phyloP scores from a whole-genome alignment of 2,797 vertebrate genomes.

The Hydrolagus colliei region DNA sequence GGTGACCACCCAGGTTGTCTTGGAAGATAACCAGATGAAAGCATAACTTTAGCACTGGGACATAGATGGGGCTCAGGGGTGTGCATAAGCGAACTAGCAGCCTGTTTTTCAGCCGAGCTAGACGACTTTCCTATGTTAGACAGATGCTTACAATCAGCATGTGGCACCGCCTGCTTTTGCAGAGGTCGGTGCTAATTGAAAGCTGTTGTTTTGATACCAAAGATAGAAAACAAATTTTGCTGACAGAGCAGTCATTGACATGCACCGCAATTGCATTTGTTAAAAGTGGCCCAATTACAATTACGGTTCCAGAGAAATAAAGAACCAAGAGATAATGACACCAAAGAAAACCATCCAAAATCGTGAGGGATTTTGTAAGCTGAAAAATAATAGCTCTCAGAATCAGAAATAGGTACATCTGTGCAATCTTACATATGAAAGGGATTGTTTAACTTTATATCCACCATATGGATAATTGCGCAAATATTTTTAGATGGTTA shows the following conservation, averaged over 20 bases:
- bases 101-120: constrained; percentile 21
- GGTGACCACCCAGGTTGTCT: constrained; percentile 97
- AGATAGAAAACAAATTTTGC: constrained; percentile 25
- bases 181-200: constrained; percentile 31
- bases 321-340: background rate
- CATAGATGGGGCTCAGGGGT: constrained; percentile 50
- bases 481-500: background rate
- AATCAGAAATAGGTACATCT: background rate
- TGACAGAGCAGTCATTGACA: constrained; percentile 30
- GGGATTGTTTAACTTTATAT: background rate
- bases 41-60: constrained; percentile 73
- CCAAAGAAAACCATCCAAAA: background rate
- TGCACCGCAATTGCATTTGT: constrained; percentile 7
- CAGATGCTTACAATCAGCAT: constrained; percentile 47
- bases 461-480: background rate
- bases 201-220: constrained; percentile 32
- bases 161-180: constrained; percentile 27
- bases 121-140: constrained; percentile 42
- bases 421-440: background rate
- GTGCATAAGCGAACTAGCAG: constrained; percentile 39
- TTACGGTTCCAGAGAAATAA: constrained; percentile 1
- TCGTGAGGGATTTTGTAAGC: background rate
- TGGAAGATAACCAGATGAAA: constrained; percentile 99
- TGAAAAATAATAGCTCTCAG: background rate
- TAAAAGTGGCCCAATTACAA: constrained; percentile 14